Percentiles rank a stretch among this genome's conserved stretches.
These are phyloP conservation scores for Trissolcus japonicus DNA, from an alignment of 2,888 invertebrate genomes.

Conservation along the genomic window DNA sequence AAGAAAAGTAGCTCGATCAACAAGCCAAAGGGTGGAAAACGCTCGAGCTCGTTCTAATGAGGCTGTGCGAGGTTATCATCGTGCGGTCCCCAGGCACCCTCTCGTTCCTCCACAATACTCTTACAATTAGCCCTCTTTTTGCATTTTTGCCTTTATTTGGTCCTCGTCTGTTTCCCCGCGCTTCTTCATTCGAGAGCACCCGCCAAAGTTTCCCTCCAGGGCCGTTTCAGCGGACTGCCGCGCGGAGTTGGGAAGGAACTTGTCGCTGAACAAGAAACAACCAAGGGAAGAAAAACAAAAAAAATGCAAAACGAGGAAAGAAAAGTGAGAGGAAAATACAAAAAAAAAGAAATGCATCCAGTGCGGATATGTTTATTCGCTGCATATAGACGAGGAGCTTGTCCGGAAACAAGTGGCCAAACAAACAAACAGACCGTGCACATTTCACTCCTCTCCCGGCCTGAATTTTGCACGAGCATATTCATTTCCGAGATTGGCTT, in stretches of 20 bases:
- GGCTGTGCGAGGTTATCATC: slow-evolving; percentile 49
- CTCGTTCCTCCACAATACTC: slow-evolving; percentile 47
- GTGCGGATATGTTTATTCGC: slow-evolving; percentile 56
- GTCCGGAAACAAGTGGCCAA: slow-evolving; percentile 69
- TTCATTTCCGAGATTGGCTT: slow-evolving; percentile 66
- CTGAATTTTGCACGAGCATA: slow-evolving; percentile 69
- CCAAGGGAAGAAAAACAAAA: slow-evolving; percentile 36
- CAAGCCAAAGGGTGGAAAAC: slow-evolving; percentile 37
- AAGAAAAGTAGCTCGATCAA: too few species aligned
- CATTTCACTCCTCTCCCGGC: slow-evolving; percentile 64
- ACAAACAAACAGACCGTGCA: slow-evolving; percentile 69
- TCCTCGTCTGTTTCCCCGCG: slow-evolving; percentile 27
- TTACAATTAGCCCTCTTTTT: slow-evolving; percentile 59
- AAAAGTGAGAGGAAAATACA: neutral
- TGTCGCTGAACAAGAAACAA: slow-evolving; percentile 46
- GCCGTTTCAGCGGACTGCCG: slow-evolving; percentile 43
- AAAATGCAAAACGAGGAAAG: slow-evolving; percentile 17
- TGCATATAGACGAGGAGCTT: slow-evolving; percentile 69
- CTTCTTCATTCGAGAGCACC: slow-evolving; percentile 48
- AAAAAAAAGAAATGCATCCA: slow-evolving; percentile 23
- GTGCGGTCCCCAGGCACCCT: slow-evolving; percentile 48
- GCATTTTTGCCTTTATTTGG: slow-evolving; percentile 51
- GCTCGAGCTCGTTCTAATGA: slow-evolving; percentile 44
- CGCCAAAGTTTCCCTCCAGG: slow-evolving; percentile 46
- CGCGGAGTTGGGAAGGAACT: slow-evolving; percentile 45